Percentiles rank a stretch among this genome's conserved stretches.
phyloP scores from a whole-genome alignment of 2,888 invertebrate genomes.

The Seira musarum region DNA sequence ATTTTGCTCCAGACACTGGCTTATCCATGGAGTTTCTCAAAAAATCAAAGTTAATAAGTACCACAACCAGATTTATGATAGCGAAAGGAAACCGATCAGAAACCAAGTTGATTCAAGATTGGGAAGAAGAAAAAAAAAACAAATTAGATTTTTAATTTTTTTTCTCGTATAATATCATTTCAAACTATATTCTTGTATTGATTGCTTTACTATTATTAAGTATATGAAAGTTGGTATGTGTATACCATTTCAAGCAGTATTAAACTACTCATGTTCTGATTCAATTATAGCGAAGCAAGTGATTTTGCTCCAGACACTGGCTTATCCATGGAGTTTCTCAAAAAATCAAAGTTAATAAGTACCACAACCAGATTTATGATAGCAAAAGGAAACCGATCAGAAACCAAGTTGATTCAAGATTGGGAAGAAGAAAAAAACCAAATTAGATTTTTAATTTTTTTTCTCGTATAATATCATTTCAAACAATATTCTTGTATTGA shows the following conservation, averaged over 20 bases:
- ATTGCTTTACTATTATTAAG: too few relatives aligned
- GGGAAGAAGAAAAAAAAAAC: not conserved
- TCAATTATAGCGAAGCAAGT: slow-evolving; percentile 41
- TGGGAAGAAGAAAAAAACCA: not conserved
- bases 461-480: not conserved
- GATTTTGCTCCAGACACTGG: slow-evolving; percentile 17
- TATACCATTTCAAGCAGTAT: not conserved
- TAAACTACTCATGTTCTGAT: slow-evolving; percentile 32
- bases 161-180: not conserved
- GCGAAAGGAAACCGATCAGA: not conserved
- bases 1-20: slow-evolving; percentile 11
- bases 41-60: not conserved
- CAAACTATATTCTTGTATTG: not conserved
- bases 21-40: too few relatives aligned
- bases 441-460: not conserved
- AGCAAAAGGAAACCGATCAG: not conserved
- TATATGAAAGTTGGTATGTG: too few relatives aligned
- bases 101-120: not conserved
- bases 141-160: not conserved
- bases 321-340: too few relatives aligned
- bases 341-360: not conserved
- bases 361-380: not conserved
- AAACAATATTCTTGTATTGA: not conserved
- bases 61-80: not conserved
- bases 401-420: not conserved